A percentile compares a stretch with the other conserved stretches of the same genome.
These are phyloP conservation scores for Phycodurus eques DNA, from an alignment of 2,113 vertebrate genomes.

Conservation along the genomic window DNA sequence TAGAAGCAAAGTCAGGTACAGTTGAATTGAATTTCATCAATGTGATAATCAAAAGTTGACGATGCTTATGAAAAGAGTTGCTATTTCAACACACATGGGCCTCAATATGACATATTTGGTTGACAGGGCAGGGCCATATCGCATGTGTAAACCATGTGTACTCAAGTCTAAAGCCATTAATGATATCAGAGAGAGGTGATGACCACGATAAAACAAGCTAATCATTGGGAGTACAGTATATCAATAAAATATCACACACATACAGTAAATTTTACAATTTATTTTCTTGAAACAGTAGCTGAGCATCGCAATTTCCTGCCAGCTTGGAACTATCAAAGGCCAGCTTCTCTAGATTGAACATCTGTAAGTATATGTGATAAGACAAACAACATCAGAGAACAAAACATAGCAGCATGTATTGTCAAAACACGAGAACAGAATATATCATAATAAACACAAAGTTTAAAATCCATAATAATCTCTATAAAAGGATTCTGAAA, in stretches of 20 bases:
- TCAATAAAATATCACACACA: not conserved
- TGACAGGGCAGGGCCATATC: no score
- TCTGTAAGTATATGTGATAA: slow-evolving; percentile 4
- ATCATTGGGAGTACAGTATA: no score
- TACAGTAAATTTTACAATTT: not conserved
- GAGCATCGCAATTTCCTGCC: not conserved
- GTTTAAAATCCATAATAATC: slow-evolving; percentile 10
- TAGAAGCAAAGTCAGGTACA: not conserved
- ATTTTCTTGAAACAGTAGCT: not conserved
- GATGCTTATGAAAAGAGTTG: slow-evolving; percentile 24
- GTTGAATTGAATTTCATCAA: not conserved
- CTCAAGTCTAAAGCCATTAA: no score
- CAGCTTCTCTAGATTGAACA: not conserved
- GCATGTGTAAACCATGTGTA: no score
- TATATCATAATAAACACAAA: not conserved
- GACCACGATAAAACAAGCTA: no score
- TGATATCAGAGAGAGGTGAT: no score
- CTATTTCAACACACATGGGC: slow-evolving; percentile 42
- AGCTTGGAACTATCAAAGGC: not conserved
- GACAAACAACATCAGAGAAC: slow-evolving; percentile 41
- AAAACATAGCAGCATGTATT: slow-evolving; percentile 33
- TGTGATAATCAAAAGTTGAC: slow-evolving; percentile 9
- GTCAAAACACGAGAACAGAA: slow-evolving; percentile 12
- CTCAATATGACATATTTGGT: not conserved
- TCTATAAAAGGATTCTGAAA: slow-evolving; percentile 20